Base-by-base conservation (phyloP, 2,113 vertebrate genomes). In the Antechinus stuartii region DNA sequence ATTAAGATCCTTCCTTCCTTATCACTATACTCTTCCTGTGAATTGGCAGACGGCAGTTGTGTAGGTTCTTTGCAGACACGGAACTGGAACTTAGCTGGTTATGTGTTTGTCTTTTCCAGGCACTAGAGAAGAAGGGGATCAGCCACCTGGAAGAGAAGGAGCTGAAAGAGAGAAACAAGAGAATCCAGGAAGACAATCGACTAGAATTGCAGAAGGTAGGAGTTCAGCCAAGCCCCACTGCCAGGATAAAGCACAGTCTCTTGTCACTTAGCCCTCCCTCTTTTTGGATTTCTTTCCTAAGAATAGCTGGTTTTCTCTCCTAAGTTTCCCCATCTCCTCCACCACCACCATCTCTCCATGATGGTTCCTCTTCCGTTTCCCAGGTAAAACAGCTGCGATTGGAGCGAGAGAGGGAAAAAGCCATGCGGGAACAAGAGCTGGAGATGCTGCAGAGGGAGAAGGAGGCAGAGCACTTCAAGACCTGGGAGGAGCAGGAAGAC, bases 391-490 rank as follows among this genome's bases (percentile, higher is more conserved):
- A 99, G 98, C 98, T 99, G 94, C 99, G 99, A 50, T 98, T 99
- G 97, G 99, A 99, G 98, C 98, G 99, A 9, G 99, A 99, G 96
- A 98, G 99, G 12, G 99, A 99, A 96, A 99, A 99, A 96, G 99
- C 99, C 19, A 99, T 99, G 99, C 98, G 99, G 0, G 99, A 99
- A 97, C 99, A 99, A 91, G 99, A 99, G 98, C 98, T 99, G 98
- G 99, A 99, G 98, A 99, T 99, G 99, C 98, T 99, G 96, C 99
- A 99, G 98, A 98, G 99, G 30, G 99, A 99, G 97, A 99, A 99
- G 94, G 99, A 99, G 98, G 99, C 99, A 0, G 99, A 99, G 92
- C 99, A 99, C 98, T 99, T 99, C 98, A 99, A 99, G 98, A 99
- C 99, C 0, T 99, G 99, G 99, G 99, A 99, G 68, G 99, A 99